Evolutionary conservation across 2,797 vertebrate genomes (phyloP).

Genomic region (Cuculus canorus): DNA sequence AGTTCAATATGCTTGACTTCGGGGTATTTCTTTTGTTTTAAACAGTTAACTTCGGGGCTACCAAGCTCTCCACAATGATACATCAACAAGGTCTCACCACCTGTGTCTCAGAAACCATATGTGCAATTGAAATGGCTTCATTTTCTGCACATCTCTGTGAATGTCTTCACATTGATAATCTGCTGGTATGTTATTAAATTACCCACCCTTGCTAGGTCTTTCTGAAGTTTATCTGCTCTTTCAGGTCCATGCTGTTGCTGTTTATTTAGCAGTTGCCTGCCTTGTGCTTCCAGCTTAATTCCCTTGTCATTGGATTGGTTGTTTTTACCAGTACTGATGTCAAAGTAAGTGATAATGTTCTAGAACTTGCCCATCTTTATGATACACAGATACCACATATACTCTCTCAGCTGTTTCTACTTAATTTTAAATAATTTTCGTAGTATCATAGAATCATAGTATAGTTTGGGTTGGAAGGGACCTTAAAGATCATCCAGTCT

Average conservation of each 20-base stretch:
- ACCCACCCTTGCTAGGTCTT: neutral
- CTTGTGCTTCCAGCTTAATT: neutral
- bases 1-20: neutral
- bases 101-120: neutral
- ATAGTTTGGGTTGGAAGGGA: too few species aligned
- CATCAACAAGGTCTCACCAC: neutral
- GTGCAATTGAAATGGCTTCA: neutral
- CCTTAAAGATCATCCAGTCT: too few species aligned
- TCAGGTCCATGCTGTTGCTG: neutral
- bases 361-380: neutral
- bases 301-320: neutral
- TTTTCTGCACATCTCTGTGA: neutral
- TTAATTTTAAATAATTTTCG: constrained; percentile 16
- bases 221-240: neutral
- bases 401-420: neutral
- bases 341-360: neutral
- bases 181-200: neutral
- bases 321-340: neutral
- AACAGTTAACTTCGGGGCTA: neutral
- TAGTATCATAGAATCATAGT: too few species aligned
- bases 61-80: neutral
- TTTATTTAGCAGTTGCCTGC: constrained; percentile 5
- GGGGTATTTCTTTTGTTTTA: neutral
- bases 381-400: neutral
- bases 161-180: neutral